Evolutionary conservation across 2,888 invertebrate species (phyloP), one percentile per base, ranked within the genome.

Genomic region (Phalera bucephala): DNA sequence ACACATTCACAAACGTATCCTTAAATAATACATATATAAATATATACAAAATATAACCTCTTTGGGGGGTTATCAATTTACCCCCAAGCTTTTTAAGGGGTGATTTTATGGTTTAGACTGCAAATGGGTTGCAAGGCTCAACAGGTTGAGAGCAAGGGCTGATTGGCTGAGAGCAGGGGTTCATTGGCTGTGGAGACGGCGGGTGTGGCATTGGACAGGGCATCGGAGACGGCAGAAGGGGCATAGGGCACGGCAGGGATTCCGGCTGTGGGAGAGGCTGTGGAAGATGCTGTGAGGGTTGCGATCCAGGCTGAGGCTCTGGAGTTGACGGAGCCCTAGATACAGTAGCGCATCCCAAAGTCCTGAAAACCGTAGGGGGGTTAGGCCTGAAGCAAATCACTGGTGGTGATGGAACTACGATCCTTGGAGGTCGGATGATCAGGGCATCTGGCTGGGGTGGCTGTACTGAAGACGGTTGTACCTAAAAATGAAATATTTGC

Each of bases 301-400:
- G 43, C 1, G 36, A 21, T 13, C 28, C 34, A 0, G 33, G 27
- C 3, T 32, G 31, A 0, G 40, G 22, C 6, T 34, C 33, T 12
- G 40, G 5, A 0, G 12, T 17, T 12, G 28, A 15, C 1, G 25
- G 12, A 5, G 31, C 38, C 3, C 23, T 36, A 0, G 21, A 34
- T 1, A 74, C 31, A 3, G 31, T 26, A 0, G 80, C 72, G 6
- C 67, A 56, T 0, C 83, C 82, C 0, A 60, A 20, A 0, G 77
- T 76, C 9, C 72, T 66, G 62, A 75, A 78, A 44, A 28, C 9
- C 1, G 64, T 50, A 0, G 76, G 74, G 0, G 76, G 69, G 45
- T 77, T 71, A 0, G 85, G 77, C 12, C 58, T 63, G 74, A 83
- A 86, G 52, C 66, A 67, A 38, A 86, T 70, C 19, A 70, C 72